Evolutionary conservation across 1,140 invertebrate genomes (phyloP).

Genomic region (Drosophila sturtevanti): DNA sequence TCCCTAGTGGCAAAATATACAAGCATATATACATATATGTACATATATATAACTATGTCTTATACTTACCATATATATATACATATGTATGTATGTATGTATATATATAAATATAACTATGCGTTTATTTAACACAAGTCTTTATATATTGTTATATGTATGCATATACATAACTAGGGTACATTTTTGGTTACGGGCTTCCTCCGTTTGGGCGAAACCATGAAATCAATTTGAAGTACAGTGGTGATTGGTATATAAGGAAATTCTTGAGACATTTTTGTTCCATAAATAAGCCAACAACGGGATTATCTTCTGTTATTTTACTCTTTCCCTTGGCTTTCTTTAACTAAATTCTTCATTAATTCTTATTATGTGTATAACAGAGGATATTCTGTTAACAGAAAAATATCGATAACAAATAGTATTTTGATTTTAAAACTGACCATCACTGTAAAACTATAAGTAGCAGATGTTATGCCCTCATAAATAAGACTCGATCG

Average conservation of each 20-base stretch:
- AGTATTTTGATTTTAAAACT: too few species aligned
- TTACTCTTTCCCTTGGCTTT: too few species aligned
- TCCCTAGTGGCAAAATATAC: slow-evolving; percentile 5
- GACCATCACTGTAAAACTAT: too few species aligned
- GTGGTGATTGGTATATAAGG: neutral
- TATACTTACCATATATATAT: neutral
- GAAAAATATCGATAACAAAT: too few species aligned
- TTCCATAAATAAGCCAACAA: too few species aligned
- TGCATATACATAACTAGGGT: neutral
- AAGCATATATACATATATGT: neutral
- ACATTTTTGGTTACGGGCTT: neutral
- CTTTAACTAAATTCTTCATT: too few species aligned
- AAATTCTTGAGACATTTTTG: neutral
- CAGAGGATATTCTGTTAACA: too few species aligned
- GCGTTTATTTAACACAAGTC: too few species aligned
- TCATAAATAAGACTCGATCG: too few species aligned
- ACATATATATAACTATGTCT: neutral
- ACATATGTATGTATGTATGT: neutral
- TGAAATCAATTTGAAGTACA: neutral
- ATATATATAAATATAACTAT: neutral
- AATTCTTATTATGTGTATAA: too few species aligned
- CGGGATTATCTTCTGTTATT: too few species aligned
- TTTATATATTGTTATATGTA: neutral
- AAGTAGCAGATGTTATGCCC: neutral
- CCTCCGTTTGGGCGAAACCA: neutral